Percentiles rank a stretch among this genome's conserved stretches.
phyloP scores from a whole-genome alignment of 2,888 invertebrate genomes.

The Buathra laborator region DNA sequence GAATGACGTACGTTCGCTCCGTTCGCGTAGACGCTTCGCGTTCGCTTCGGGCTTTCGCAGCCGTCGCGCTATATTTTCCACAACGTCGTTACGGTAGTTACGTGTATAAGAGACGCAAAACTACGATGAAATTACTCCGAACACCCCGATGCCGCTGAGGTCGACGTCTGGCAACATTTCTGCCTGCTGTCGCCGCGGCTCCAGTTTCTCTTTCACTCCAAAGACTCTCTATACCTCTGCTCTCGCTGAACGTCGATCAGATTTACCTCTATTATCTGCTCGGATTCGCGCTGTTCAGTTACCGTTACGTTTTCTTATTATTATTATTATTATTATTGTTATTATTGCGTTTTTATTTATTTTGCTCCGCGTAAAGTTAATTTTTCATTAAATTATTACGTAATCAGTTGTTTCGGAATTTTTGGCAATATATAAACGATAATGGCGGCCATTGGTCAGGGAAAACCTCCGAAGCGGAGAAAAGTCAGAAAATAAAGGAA shows the following conservation, averaged over 20 bases:
- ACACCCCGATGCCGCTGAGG: background rate
- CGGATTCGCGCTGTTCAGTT: background rate
- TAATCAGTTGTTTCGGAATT: too few relatives aligned
- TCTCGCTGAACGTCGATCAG: background rate
- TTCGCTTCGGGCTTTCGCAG: background rate
- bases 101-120: background rate
- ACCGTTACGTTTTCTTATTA: background rate
- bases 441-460: too few relatives aligned
- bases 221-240: background rate
- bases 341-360: background rate
- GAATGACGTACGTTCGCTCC: constrained; percentile 31
- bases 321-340: background rate
- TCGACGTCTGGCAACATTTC: constrained; percentile 23
- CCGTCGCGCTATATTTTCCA: background rate
- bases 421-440: too few relatives aligned
- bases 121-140: background rate
- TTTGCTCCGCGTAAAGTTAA: background rate
- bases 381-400: background rate
- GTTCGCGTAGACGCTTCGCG: background rate
- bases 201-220: constrained; percentile 36
- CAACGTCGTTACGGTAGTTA: constrained; percentile 4
- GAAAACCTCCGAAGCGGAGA: too few relatives aligned
- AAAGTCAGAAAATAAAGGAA: too few relatives aligned
- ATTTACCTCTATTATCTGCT: background rate
- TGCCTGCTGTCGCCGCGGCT: background rate